Conservation (phyloP, 2,888 invertebrate genomes). For the Eumerus sabulonum region DNA sequence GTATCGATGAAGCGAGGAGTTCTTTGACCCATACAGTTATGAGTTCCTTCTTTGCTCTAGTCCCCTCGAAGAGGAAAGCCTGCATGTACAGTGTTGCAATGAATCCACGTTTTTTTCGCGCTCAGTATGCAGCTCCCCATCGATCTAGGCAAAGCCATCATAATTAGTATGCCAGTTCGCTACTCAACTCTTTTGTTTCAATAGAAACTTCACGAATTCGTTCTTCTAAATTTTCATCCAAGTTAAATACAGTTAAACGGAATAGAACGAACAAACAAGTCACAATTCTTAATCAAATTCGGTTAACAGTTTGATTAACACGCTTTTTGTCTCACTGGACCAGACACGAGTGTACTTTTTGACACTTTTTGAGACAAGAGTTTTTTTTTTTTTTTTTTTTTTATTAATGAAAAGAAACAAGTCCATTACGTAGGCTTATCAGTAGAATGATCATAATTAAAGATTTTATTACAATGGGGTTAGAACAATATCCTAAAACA, state of each 20-base stretch:
- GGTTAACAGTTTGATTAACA: conserved; percentile 41
- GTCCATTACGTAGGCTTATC: too few relatives aligned
- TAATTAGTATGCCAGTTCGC: conserved; percentile 4
- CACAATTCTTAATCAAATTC: conserved; percentile 33
- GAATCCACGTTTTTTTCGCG: conserved; percentile 56
- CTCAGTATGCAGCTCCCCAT: conserved; percentile 37
- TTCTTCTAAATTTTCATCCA: too few relatives aligned
- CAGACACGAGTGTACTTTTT: too few relatives aligned
- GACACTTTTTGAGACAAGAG: too few relatives aligned
- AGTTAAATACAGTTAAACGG: not conserved
- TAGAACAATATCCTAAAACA: too few relatives aligned
- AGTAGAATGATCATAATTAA: too few relatives aligned
- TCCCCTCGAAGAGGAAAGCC: not conserved
- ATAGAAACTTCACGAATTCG: too few relatives aligned
- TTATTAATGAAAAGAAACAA: too few relatives aligned
- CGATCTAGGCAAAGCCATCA: not conserved
- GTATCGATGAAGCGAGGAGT: conserved; percentile 29
- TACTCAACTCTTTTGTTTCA: conserved; percentile 16
- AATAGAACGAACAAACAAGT: not conserved
- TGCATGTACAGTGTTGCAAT: conserved; percentile 19
- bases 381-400: too few relatives aligned
- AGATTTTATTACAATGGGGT: too few relatives aligned
- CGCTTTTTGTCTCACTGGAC: not conserved
- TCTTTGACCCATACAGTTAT: conserved; percentile 54
- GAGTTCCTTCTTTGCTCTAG: conserved; percentile 2